A percentile compares a stretch with the other conserved stretches of the same genome.
phyloP scores from a whole-genome alignment of 2,113 vertebrate genomes.

The Toxotes jaculatrix region DNA sequence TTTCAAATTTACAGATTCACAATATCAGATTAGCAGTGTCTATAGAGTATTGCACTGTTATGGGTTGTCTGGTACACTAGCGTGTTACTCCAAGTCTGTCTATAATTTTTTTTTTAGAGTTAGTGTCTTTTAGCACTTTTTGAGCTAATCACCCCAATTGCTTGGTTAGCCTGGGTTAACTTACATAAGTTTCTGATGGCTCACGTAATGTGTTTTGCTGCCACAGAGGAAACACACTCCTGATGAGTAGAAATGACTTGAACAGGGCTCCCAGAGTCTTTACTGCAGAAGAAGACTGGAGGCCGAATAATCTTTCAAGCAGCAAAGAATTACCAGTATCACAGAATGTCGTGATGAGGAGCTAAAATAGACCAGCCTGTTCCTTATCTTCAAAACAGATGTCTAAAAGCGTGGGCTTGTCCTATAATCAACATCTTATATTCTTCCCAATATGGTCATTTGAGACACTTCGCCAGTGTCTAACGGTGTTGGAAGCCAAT shows the following conservation, averaged over 20 bases:
- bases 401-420: background rate
- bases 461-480: background rate
- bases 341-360: background rate
- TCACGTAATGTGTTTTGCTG: background rate
- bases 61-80: background rate
- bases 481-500: background rate
- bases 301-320: background rate
- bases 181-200: background rate
- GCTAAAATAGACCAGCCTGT: background rate
- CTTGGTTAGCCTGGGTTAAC: background rate
- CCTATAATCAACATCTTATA: background rate
- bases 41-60: no score
- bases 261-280: background rate
- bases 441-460: background rate
- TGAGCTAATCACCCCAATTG: background rate
- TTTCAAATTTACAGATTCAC: no score
- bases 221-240: background rate
- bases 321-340: background rate
- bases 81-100: background rate
- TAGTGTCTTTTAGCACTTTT: background rate
- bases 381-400: background rate
- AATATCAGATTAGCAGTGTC: no score
- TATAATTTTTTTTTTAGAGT: background rate
- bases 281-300: background rate
- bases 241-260: background rate